A percentile compares a stretch with the other conserved stretches of the same genome.
These are phyloP conservation scores for Amphipyra tragopoginis DNA, from an alignment of 2,888 invertebrate genomes.

Conservation along the genomic window DNA sequence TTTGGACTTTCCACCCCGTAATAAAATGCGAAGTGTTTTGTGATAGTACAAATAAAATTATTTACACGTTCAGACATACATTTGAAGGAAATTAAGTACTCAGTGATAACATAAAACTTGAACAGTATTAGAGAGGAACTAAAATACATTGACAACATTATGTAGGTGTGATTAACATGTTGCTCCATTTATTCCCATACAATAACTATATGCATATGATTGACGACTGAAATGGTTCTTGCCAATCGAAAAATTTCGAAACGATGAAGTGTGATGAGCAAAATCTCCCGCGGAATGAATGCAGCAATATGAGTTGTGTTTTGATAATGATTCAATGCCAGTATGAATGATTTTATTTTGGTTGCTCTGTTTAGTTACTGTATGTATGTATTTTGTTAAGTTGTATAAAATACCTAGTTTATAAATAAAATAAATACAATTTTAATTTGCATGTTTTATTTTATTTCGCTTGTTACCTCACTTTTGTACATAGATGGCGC, in stretches of 20 bases:
- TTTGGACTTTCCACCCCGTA: slow-evolving; percentile 37
- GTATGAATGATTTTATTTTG: slow-evolving; percentile 83
- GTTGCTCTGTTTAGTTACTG: slow-evolving; percentile 88
- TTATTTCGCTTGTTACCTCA: slow-evolving; percentile 69
- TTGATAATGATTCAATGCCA: slow-evolving; percentile 62
- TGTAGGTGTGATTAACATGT: slow-evolving; percentile 37
- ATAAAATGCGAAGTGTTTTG: slow-evolving; percentile 68
- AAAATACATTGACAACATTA: slow-evolving; percentile 49
- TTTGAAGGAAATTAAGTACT: slow-evolving; percentile 65
- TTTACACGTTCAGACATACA: slow-evolving; percentile 64
- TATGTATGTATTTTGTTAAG: slow-evolving; percentile 90
- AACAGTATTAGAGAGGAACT: slow-evolving; percentile 80
- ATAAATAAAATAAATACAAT: slow-evolving; percentile 87
- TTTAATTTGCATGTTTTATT: slow-evolving; percentile 84
- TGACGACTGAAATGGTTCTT: slow-evolving; percentile 65
- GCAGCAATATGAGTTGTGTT: slow-evolving; percentile 56
- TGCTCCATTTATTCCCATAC: slow-evolving; percentile 62
- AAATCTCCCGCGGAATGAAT: slow-evolving; percentile 51
- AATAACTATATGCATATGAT: slow-evolving; percentile 16
- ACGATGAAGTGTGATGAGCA: slow-evolving; percentile 25
- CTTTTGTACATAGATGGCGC: slow-evolving; percentile 51
- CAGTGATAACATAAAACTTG: slow-evolving; percentile 64
- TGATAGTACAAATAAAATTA: slow-evolving; percentile 87
- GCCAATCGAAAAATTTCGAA: slow-evolving; percentile 52
- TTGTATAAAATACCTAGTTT: slow-evolving; percentile 90